Base-by-base conservation (phyloP, 2,888 invertebrate genomes). In the Netelia virgata region DNA sequence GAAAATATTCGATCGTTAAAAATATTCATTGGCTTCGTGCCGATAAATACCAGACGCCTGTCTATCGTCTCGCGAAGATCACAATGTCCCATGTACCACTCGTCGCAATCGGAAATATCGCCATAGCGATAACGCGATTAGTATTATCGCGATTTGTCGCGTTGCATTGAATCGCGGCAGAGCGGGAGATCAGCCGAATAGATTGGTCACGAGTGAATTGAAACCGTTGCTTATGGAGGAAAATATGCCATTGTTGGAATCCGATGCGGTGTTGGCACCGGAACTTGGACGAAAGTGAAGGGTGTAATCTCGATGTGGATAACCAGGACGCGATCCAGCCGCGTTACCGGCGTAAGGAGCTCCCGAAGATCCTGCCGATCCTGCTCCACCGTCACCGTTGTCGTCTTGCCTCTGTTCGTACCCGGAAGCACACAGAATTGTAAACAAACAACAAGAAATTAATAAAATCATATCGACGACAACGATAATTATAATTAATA, bases 141-240 rank as follows among this genome's bases (percentile, higher is more conserved):
- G 74, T 86, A 89, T 75, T 61, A 89, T 81, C 61, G 87, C 84
- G 36, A 87, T 77, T 68, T 88, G 82, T 75, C 87, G 87, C 79
- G 87, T 79, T 36, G 84, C 76, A n/a, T 36, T 78, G n/a, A 88
- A 86, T 85, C 86, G 89, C 80, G 83, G 88, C 82, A 85, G 79
- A 84, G 87, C 88, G 82, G 75, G 87, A 64, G 89, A 91, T 93
- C 95, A 97, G 91, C 97, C 97, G 90, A 97, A 97, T 91, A 97
- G 95, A 91, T 96, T 97, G 85, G 95, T 96, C 87, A 97, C 96
- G 88, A 97, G 94, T 91, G 95, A 97, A 91, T 96, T 97, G 90
- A 97, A 96, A 18, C 97, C 96, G 91, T 95, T 97, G 89, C 96
- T 96, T 89, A 97, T 95, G 57, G 97, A 96, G 20, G 97, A 96